Base-by-base conservation (phyloP, 2,888 invertebrate species). In the Coleophora flavipennella region DNA sequence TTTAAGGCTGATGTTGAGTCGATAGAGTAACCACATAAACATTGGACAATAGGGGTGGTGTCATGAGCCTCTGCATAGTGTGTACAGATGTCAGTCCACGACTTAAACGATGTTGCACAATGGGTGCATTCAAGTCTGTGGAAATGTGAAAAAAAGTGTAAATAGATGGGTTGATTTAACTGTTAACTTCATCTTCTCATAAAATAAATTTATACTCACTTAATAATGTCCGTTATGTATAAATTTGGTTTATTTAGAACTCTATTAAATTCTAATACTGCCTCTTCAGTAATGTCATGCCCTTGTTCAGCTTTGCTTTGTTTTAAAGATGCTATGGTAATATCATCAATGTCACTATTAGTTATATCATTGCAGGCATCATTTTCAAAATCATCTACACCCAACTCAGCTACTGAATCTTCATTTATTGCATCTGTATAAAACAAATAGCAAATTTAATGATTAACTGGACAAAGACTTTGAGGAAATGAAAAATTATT, bases 291-390 rank as follows among this genome's bases (percentile, higher is more conserved):
- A 33, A 55, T 44, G 32, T 55, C 49, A 20, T 20, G 20, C 20
- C 20, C 20, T 20, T 20, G 20, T 6, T 4, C 6, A 6, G 20
- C 3, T 20, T 3, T 79, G 74, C 2, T 50, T 42, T 67, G 53
- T 42, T 76, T 80, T 1, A 81, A 52, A 34, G 69, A 58, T 41
- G 78, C 74, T 38, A 80, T 64, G 29, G 76, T 64, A 33, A 79
- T 54, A 49, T 79, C 64, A 45, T 75, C 71, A 9, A 64, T 40
- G 35, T 62, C 65, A 39, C 67, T 67, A 41, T 6, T 6, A 20
- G 20, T 20, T 6, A 20, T 20, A 20, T 69, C 66, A 50, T 68
- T 61, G 35, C 65, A 58, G 33, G 34, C 35, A 25, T 14, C 28
- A 29, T 20, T 25, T 13, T 31, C 29, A 12, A 33, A 33, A 20